A percentile compares a stretch with the other conserved stretches of the same genome.
Evolutionary conservation across 2,888 invertebrate species (phyloP).

Genomic region (Hirtodrosophila histrioides): DNA sequence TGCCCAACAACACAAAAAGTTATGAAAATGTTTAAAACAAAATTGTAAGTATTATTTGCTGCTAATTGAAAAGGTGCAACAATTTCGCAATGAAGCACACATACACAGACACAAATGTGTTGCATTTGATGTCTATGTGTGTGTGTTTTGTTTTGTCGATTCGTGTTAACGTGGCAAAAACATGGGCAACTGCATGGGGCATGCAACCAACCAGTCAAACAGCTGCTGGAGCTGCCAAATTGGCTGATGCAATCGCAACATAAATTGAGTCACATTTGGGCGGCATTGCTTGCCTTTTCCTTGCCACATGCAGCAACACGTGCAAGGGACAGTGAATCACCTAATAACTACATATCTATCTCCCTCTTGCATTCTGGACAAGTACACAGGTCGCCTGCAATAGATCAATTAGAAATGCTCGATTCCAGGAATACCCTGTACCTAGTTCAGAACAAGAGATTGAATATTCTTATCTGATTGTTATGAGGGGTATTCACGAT

Average conservation of each 20-base stretch:
- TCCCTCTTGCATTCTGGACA: neutral
- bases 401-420: too few species aligned
- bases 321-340: conserved; percentile 34
- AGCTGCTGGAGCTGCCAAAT: conserved; percentile 47
- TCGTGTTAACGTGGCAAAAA: conserved; percentile 65
- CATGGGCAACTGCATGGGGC: conserved; percentile 45
- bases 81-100: conserved; percentile 54
- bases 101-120: conserved; percentile 5
- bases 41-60: conserved; percentile 77
- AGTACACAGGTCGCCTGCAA: neutral
- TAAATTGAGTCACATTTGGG: conserved; percentile 38
- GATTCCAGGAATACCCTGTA: too few species aligned
- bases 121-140: conserved; percentile 40
- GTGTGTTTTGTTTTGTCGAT: conserved; percentile 18
- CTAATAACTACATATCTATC: conserved; percentile 10
- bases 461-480: too few species aligned
- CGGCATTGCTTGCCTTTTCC: neutral
- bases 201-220: conserved; percentile 52
- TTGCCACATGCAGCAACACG: conserved; percentile 45
- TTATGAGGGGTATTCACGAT: too few species aligned
- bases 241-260: conserved; percentile 72
- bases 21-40: conserved; percentile 81
- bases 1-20: conserved; percentile 78
- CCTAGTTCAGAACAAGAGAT: too few species aligned
- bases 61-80: conserved; percentile 1